Evolutionary conservation across 1,140 invertebrate genomes (phyloP).

Genomic region (Drosophila arizonae): DNA sequence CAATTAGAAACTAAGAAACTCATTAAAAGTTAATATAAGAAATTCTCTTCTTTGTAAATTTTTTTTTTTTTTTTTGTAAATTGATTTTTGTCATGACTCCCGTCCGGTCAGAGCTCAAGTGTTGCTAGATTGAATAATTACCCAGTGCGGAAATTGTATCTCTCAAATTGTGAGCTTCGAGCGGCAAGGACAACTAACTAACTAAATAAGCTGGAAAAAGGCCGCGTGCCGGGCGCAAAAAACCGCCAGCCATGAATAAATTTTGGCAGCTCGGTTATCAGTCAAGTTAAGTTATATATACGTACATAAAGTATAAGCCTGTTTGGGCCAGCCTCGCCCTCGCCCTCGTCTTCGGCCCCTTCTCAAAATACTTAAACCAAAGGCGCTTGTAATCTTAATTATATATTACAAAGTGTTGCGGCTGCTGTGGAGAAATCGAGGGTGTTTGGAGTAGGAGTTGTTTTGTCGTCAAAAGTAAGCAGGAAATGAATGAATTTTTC

Average conservation of each 20-base stretch:
- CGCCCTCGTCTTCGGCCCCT: conserved; percentile 21
- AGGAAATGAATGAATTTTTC: conserved; percentile 81
- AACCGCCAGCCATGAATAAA: conserved; percentile 70
- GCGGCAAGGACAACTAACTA: conserved; percentile 44
- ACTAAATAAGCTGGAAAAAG: conserved; percentile 60
- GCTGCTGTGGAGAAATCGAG: conserved; percentile 11
- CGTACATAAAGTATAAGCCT: conserved; percentile 44
- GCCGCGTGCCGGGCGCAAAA: conserved; percentile 25
- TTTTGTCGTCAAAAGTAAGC: conserved; percentile 72
- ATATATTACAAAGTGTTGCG: conserved; percentile 79
- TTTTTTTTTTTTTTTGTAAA: background rate
- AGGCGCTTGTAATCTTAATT: conserved; percentile 79
- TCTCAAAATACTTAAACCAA: conserved; percentile 60
- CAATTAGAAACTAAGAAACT: background rate
- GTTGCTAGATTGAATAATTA: conserved; percentile 67
- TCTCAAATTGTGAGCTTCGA: background rate
- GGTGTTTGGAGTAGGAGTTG: conserved; percentile 22
- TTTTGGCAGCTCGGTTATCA: conserved; percentile 75
- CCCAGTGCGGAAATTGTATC: conserved; percentile 67
- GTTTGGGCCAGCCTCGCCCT: conserved; percentile 1
- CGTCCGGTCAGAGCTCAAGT: conserved; percentile 26
- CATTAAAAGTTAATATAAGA: conserved; percentile 13
- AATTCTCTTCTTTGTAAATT: background rate
- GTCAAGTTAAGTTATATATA: conserved; percentile 65
- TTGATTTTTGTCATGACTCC: conserved; percentile 13